phyloP scores from a whole-genome alignment of 2,888 invertebrate genomes.

The Rhynchonema sp. region DNA sequence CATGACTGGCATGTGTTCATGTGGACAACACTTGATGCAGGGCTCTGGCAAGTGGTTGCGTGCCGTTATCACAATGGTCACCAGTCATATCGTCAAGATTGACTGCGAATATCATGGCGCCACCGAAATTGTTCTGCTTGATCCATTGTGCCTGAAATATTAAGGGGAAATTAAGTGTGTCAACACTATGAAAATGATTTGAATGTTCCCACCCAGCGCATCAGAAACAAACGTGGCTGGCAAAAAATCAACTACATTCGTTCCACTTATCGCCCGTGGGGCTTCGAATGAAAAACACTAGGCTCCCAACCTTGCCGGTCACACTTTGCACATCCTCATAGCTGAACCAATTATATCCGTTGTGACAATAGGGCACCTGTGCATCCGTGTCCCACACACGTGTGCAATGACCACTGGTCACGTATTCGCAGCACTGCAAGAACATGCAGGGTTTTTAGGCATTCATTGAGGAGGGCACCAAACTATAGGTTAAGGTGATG shows the following conservation, averaged over 20 bases:
- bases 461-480: too few species aligned
- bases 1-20: too few species aligned
- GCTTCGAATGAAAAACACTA: background rate
- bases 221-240: too few species aligned
- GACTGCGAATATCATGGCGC: slow-evolving; percentile 62
- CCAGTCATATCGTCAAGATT: slow-evolving; percentile 50
- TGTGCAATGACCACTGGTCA: slow-evolving; percentile 33
- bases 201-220: too few species aligned
- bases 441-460: too few species aligned
- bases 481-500: too few species aligned
- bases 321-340: slow-evolving; percentile 43
- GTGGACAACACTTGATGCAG: background rate
- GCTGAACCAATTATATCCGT: slow-evolving; percentile 55
- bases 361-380: slow-evolving; percentile 54
- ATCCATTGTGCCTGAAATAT: slow-evolving; percentile 47
- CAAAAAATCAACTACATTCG: too few species aligned
- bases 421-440: too few species aligned
- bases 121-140: slow-evolving; percentile 45
- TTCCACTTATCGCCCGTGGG: too few species aligned
- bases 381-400: slow-evolving; percentile 46
- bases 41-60: background rate
- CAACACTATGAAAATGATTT: too few species aligned
- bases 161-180: too few species aligned
- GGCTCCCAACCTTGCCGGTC: background rate
- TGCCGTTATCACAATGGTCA: background rate